Conservation (phyloP, 1,140 invertebrate species). For the Glomeris maerens region DNA sequence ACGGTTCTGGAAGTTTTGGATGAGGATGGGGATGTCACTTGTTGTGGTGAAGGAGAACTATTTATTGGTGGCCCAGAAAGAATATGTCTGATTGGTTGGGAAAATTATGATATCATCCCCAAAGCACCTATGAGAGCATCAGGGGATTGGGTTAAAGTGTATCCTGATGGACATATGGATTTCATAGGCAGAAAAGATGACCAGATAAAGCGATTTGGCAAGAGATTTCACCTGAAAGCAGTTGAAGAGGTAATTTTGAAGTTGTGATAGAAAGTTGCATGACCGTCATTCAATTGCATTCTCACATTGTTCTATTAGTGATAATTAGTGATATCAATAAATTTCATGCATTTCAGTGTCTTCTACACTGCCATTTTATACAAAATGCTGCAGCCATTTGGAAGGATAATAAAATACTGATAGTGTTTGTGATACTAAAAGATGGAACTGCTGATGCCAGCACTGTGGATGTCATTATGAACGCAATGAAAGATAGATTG, state of each 20-base stretch:
- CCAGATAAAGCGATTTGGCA: conserved; percentile 56
- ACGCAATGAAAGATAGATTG: too few relatives aligned
- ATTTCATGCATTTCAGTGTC: too few relatives aligned
- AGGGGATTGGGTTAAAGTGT: conserved; percentile 43
- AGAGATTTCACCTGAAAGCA: conserved; percentile 43
- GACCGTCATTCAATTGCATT: too few relatives aligned
- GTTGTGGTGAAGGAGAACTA: conserved; percentile 34
- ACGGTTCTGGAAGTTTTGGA: conserved; percentile 40
- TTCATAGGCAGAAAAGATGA: conserved; percentile 48
- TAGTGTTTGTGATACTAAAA: too few relatives aligned
- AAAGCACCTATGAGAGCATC: conserved; percentile 42
- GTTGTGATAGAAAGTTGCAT: too few relatives aligned
- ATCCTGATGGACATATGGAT: conserved; percentile 36
- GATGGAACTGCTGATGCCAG: too few relatives aligned
- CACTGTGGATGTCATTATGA: too few relatives aligned
- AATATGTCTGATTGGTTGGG: conserved; percentile 44
- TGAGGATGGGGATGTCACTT: conserved; percentile 12
- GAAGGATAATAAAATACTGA: too few relatives aligned
- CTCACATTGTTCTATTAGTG: too few relatives aligned
- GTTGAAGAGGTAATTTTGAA: conserved; percentile 41
- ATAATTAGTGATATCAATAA: too few relatives aligned
- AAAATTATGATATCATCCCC: conserved; percentile 26
- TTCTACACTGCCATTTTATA: too few relatives aligned
- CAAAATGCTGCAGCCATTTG: too few relatives aligned
- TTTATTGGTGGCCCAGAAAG: conserved; percentile 35